Evolutionary conservation across 2,888 invertebrate species (phyloP).

Genomic region (Latrodectus hesperus): DNA sequence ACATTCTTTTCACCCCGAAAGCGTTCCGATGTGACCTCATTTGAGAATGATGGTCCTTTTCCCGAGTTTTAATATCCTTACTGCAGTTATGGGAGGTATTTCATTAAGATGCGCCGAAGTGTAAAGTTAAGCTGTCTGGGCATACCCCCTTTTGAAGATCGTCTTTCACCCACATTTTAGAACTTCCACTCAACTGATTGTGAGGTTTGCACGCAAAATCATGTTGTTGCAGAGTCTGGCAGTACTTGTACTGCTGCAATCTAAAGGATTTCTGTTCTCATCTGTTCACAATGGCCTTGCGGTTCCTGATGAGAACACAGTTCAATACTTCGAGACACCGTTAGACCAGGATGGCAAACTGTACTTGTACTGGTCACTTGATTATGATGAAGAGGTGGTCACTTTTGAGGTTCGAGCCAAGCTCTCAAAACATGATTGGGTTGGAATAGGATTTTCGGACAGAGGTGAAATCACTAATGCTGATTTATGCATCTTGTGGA

Average conservation of each 20-base stretch:
- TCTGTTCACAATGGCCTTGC: constrained; percentile 10
- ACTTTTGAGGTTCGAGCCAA: constrained; percentile 75
- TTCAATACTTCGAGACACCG: constrained; percentile 58
- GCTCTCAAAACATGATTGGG: constrained; percentile 78
- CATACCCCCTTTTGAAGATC: constrained; percentile 31
- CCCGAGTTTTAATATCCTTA: constrained; percentile 62
- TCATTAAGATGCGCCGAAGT: constrained; percentile 63
- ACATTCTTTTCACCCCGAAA: constrained; percentile 18
- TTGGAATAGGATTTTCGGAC: constrained; percentile 90
- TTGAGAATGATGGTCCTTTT: constrained; percentile 54
- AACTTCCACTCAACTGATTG: neutral
- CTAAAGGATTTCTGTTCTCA: constrained; percentile 13
- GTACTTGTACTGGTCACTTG: constrained; percentile 77
- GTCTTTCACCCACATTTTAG: neutral
- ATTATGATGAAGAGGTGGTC: constrained; percentile 76
- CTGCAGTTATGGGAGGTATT: constrained; percentile 66
- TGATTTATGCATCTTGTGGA: constrained; percentile 88
- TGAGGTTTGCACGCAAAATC: neutral
- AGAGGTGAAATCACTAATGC: constrained; percentile 84
- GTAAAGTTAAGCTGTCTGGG: constrained; percentile 25
- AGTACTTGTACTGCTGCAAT: constrained; percentile 28
- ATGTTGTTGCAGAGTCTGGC: constrained; percentile 35
- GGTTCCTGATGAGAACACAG: constrained; percentile 2
- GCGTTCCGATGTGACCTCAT: constrained; percentile 32
- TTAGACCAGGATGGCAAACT: constrained; percentile 70